Percentiles rank a stretch among this genome's conserved stretches.
These are phyloP conservation scores for Helicorthomorpha holstii DNA, from an alignment of 1,140 invertebrate genomes.

Conservation along the genomic window DNA sequence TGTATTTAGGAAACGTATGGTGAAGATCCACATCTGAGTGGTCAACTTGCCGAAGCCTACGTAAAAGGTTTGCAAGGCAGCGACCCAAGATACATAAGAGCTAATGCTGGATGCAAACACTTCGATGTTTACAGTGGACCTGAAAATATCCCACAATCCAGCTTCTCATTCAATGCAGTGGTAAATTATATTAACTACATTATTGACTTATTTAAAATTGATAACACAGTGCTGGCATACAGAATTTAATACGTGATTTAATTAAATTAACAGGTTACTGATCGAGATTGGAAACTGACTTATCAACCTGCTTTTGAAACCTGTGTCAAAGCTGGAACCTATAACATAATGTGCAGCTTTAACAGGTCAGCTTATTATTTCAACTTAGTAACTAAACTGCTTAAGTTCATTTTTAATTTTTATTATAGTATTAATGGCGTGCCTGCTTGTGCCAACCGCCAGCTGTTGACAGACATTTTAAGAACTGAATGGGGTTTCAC, in stretches of 20 bases:
- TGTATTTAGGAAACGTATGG: constrained; percentile 25
- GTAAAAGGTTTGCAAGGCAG: constrained; percentile 22
- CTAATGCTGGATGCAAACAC: constrained; percentile 22
- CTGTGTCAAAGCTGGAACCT: constrained; percentile 23
- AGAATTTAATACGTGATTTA: too few species aligned
- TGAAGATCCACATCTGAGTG: constrained; percentile 23
- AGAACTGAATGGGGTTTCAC: constrained; percentile 11
- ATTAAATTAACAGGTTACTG: constrained; percentile 9
- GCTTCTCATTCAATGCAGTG: constrained; percentile 21
- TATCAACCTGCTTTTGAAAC: constrained; percentile 24
- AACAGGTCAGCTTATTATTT: constrained; percentile 16
- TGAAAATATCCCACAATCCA: constrained; percentile 20
- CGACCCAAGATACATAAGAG: constrained; percentile 17
- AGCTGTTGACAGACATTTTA: constrained; percentile 10
- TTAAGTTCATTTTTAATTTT: neutral
- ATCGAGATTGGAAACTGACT: constrained; percentile 22
- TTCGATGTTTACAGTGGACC: constrained; percentile 22
- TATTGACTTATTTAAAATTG: too few species aligned
- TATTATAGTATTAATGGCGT: constrained; percentile 10
- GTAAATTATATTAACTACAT: constrained; percentile 12
- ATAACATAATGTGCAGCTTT: constrained; percentile 24
- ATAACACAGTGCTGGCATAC: too few species aligned
- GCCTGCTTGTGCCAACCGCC: constrained; percentile 8
- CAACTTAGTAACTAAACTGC: neutral
- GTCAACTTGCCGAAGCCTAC: constrained; percentile 16